phyloP scores from a whole-genome alignment of 2,797 vertebrate species.

The Acomys russatus region DNA sequence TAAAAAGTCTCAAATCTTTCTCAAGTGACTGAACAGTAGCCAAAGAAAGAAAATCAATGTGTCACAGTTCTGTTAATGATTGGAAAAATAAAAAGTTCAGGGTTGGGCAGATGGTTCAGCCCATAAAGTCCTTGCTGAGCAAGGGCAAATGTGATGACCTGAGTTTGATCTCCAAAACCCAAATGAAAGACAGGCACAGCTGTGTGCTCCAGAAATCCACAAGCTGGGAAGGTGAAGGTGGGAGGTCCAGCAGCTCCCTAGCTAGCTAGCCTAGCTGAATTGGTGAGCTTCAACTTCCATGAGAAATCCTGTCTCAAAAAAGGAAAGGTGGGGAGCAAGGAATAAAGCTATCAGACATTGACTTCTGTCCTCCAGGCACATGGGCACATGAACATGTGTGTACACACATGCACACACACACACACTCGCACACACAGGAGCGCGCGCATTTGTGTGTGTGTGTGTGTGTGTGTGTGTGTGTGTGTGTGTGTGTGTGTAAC shows the following conservation, averaged over 20 bases:
- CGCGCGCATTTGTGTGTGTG: no score
- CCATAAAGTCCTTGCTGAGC: not conserved
- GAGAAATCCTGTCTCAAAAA: not conserved
- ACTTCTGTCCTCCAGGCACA: not conserved
- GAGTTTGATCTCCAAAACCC: not conserved
- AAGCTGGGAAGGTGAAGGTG: not conserved
- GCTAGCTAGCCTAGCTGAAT: not conserved
- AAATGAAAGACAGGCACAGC: not conserved
- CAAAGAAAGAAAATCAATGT: slow-evolving; percentile 35
- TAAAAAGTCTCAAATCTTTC: slow-evolving; percentile 17
- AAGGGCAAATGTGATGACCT: not conserved
- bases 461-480: no score
- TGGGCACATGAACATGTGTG: not conserved
- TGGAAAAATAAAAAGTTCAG: not conserved
- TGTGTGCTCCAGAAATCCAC: not conserved
- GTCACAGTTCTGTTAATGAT: not conserved
- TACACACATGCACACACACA: not conserved
- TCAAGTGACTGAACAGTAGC: slow-evolving; percentile 50
- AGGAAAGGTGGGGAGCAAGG: not conserved
- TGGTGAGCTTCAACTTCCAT: not conserved
- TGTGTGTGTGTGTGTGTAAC: no score
- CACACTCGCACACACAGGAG: not conserved
- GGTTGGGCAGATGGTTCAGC: not conserved
- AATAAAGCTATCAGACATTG: no score
- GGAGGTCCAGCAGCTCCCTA: not conserved